Evolutionary conservation across 2,113 vertebrate species (phyloP).

Genomic region (Nerophis lumbriciformis): DNA sequence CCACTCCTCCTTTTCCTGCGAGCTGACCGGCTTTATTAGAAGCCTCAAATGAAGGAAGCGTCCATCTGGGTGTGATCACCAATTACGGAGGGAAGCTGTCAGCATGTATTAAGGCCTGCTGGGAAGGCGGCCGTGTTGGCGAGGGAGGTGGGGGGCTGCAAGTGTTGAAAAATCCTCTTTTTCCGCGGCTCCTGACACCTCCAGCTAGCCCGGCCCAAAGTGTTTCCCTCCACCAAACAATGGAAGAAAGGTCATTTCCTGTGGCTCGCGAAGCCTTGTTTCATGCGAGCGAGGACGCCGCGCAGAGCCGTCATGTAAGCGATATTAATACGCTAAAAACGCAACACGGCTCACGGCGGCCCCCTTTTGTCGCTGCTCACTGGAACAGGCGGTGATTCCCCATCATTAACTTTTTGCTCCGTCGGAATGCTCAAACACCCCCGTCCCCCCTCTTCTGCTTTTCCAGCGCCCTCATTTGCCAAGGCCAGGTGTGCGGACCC

Average conservation of each 20-base stretch:
- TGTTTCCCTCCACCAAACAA: neutral
- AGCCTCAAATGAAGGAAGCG: slow-evolving; percentile 73
- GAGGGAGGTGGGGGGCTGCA: slow-evolving; percentile 23
- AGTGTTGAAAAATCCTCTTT: slow-evolving; percentile 24
- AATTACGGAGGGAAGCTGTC: slow-evolving; percentile 79
- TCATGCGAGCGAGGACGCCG: slow-evolving; percentile 9
- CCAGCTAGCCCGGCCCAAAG: neutral
- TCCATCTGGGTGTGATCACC: slow-evolving; percentile 81
- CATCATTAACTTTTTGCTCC: slow-evolving; percentile 78
- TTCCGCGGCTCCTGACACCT: slow-evolving; percentile 1
- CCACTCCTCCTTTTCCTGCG: slow-evolving; percentile 43
- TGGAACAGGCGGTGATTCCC: slow-evolving; percentile 59
- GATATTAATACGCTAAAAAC: slow-evolving; percentile 54
- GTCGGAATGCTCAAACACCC: slow-evolving; percentile 70
- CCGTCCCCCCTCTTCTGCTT: slow-evolving; percentile 41
- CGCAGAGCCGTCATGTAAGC: slow-evolving; percentile 51
- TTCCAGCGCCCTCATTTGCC: slow-evolving; percentile 69
- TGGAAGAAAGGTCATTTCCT: neutral
- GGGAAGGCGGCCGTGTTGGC: slow-evolving; percentile 65
- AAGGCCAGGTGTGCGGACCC: slow-evolving; percentile 72
- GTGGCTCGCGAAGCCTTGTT: no score
- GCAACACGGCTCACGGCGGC: slow-evolving; percentile 30
- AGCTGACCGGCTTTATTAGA: slow-evolving; percentile 70
- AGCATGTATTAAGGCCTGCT: slow-evolving; percentile 71
- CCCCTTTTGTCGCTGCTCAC: slow-evolving; percentile 63